phyloP scores from a whole-genome alignment of 2,888 invertebrate genomes.

The Venustoraphidia nigricollis region DNA sequence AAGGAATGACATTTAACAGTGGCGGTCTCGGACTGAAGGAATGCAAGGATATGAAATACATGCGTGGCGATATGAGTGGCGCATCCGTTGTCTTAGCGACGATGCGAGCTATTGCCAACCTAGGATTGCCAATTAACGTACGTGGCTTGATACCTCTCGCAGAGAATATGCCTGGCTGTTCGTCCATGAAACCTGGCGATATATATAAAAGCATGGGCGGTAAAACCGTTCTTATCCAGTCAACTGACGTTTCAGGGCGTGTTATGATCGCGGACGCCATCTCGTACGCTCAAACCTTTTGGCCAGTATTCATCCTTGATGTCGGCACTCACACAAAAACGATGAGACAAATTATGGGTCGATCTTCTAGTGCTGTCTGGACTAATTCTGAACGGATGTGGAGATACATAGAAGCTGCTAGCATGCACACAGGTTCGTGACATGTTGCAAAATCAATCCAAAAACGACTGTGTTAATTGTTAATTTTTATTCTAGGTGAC shows the following conservation, averaged over 20 bases:
- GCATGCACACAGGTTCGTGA: constrained; percentile 43
- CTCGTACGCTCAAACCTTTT: constrained; percentile 59
- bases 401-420: constrained; percentile 49
- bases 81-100: constrained; percentile 64
- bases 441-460: too few species aligned
- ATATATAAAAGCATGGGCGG: constrained; percentile 59
- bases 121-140: constrained; percentile 59
- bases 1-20: constrained; percentile 49
- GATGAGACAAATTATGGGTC: constrained; percentile 44
- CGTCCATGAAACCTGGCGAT: constrained; percentile 66
- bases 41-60: constrained; percentile 42
- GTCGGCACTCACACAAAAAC: constrained; percentile 67
- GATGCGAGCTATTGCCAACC: constrained; percentile 49
- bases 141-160: constrained; percentile 60
- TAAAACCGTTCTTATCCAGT: constrained; percentile 56
- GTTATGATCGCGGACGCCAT: constrained; percentile 68
- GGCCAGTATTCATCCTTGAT: constrained; percentile 57
- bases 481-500: constrained; percentile 36
- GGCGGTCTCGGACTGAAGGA: constrained; percentile 61
- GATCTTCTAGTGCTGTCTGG: constrained; percentile 55
- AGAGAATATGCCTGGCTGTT: constrained; percentile 67
- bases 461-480: too few species aligned
- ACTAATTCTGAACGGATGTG: constrained; percentile 54
- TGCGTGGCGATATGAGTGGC: constrained; percentile 78
- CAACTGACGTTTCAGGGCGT: constrained; percentile 69